Base-by-base conservation (phyloP, 2,888 invertebrate genomes). In the Coleophora deauratella region DNA sequence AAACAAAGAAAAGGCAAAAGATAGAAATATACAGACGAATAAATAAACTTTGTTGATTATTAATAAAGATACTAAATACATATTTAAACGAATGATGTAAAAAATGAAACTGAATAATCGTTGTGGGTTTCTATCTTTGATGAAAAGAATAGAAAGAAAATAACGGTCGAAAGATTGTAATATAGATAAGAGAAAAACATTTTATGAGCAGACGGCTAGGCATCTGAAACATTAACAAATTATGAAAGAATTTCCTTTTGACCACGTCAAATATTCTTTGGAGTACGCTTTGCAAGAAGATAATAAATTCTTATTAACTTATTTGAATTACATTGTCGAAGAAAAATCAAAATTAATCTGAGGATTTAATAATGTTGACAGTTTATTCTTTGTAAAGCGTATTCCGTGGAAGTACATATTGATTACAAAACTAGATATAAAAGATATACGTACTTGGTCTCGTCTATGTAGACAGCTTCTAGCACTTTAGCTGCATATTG, bases 401-500 rank as follows among this genome's bases (percentile, higher is more conserved):
- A 59, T 54, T 27, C 36, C 7, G 3, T 21, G n/a, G n/a, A 21
- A 36, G 12, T 3, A 36, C 27, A 36, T 36, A 27, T 3, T 33
- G 12, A 33, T 6, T 14, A 14, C 12, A 33, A 9, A 13, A 33
- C 13, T 34, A 34, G 21, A 34, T 33, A 9, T 34, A 12, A 34
- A 3, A 9, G 28, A 2, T 42, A 50, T 75, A 90, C 93, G 86
- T 91, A 96, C 97, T 95, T 95, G 74, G 95, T 93, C 80, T 97
- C 96, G 74, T 97, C 97, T 71, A 95, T 92, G 86, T 95, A 96
- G 53, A 96, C 95, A 10, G 96, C 93, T 87, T 97, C 97, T 52
- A 97, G 89, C 35, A 97, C 97, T 66, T 93, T 92, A 12, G 96
- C 96, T 41, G 97, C 97, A 80, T 96, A 98, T 63, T 96, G 94